Conservation (phyloP, 2,797 vertebrate species). For the Smutsia temminckii region DNA sequence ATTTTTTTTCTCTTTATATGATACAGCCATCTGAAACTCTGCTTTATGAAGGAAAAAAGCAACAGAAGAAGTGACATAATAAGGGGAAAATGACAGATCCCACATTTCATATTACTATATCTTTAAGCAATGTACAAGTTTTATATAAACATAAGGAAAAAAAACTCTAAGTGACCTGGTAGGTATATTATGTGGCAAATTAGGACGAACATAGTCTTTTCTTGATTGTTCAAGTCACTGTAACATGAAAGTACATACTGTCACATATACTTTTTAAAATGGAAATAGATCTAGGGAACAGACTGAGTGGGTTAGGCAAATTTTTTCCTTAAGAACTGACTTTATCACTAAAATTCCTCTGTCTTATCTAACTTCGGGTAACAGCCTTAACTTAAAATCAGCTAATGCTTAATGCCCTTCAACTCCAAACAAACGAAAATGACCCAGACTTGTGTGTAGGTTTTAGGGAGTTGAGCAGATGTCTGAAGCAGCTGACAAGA, state of each 20-base stretch:
- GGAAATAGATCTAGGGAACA: slow-evolving; percentile 1
- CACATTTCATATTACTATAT: neutral
- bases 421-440: slow-evolving; percentile 72
- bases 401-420: slow-evolving; percentile 80
- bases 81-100: neutral
- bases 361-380: slow-evolving; percentile 75
- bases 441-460: neutral
- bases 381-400: slow-evolving; percentile 78
- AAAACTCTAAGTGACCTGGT: neutral
- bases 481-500: slow-evolving; percentile 83
- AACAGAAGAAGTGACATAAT: neutral
- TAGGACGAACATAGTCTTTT: neutral
- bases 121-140: neutral
- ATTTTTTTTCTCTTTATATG: neutral
- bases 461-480: slow-evolving; percentile 78
- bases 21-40: neutral
- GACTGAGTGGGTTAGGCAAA: neutral
- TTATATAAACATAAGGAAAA: slow-evolving; percentile 3
- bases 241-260: neutral
- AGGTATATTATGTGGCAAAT: neutral
- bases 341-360: slow-evolving; percentile 68
- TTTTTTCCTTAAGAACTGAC: slow-evolving; percentile 72
- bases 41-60: neutral
- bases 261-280: neutral
- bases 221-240: neutral